These are phyloP conservation scores for Hypomecis punctinalis DNA, from an alignment of 2,888 invertebrate species.

Conservation along the genomic window DNA sequence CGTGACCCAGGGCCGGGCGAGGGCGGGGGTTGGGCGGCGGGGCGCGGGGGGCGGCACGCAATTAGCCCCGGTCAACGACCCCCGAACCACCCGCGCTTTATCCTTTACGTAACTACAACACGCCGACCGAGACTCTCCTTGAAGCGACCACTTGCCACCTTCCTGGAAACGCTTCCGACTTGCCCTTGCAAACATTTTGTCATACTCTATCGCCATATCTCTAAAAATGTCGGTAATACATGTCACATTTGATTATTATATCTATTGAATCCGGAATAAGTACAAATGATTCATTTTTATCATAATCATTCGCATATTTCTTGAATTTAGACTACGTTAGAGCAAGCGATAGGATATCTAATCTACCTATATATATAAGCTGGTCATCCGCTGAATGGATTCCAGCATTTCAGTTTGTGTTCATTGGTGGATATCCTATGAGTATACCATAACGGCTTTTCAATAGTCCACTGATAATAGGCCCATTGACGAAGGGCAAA, in stretches of 20 bases:
- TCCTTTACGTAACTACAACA: constrained; percentile 27
- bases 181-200: background rate
- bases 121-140: constrained; percentile 18
- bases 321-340: no score
- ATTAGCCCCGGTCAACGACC: constrained; percentile 80
- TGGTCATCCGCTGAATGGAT: no score
- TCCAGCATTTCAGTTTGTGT: no score
- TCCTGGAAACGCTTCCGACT: constrained; percentile 7
- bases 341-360: no score
- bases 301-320: no score
- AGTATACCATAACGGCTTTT: no score
- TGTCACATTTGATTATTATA: background rate
- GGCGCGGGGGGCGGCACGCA: constrained; percentile 58
- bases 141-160: constrained; percentile 13
- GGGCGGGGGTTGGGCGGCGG: constrained; percentile 30
- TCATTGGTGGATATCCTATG: no score
- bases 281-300: no score
- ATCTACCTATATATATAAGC: no score
- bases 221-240: background rate
- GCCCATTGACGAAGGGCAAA: no score
- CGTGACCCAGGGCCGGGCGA: constrained; percentile 59
- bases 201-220: background rate
- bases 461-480: no score
- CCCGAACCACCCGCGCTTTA: constrained; percentile 49
- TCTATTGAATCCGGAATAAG: no score